phyloP scores from a whole-genome alignment of 2,797 vertebrate species.

The Phoeniculus purpureus region DNA sequence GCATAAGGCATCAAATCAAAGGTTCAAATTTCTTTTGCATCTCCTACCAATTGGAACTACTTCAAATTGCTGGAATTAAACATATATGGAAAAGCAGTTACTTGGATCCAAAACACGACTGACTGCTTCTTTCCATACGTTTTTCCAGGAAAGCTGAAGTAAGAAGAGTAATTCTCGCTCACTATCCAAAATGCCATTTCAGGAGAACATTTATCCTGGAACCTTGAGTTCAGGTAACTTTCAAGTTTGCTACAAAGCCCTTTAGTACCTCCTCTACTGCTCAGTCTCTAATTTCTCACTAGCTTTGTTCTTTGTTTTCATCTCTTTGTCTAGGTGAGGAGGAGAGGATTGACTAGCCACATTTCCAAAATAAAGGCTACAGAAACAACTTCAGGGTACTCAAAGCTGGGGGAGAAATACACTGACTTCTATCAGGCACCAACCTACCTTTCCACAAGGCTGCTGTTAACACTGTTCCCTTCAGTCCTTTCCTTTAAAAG shows the following conservation, averaged over 20 bases:
- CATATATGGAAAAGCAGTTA: not conserved
- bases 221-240: not conserved
- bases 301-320: not conserved
- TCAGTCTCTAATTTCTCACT: not conserved
- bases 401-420: not conserved
- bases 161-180: not conserved
- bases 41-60: not conserved
- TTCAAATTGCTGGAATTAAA: slow-evolving; percentile 13
- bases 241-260: not conserved
- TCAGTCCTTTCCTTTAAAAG: not conserved
- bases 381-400: not conserved
- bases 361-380: not conserved
- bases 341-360: not conserved
- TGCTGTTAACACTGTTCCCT: not conserved
- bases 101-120: not conserved
- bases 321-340: not conserved
- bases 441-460: not conserved
- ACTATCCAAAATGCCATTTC: not conserved
- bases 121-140: not conserved
- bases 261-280: not conserved
- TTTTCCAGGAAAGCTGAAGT: slow-evolving; percentile 1
- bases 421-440: not conserved
- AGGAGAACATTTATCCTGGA: not conserved
- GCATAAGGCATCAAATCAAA: slow-evolving; percentile 9
- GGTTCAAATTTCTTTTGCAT: not conserved